Base-by-base conservation (phyloP, 2,113 vertebrate species). In the Eulemur macaco region DNA sequence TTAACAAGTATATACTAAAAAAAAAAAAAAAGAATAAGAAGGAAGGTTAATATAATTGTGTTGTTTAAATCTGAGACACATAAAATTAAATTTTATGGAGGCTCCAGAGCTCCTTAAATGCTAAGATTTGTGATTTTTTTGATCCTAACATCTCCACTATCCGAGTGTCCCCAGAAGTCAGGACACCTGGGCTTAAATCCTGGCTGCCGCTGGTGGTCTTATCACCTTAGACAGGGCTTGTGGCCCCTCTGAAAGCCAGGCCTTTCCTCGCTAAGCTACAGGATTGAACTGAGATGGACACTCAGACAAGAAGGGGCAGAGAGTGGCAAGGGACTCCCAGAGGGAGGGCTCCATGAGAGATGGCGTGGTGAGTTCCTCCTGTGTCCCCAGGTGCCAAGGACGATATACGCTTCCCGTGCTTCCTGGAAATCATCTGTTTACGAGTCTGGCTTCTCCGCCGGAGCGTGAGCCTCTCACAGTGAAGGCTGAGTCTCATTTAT, bases 381-480 rank as follows among this genome's bases (percentile, higher is more conserved):
- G 1, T 17, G 21, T 31, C 23, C 83, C 91, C 21, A 37, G 45
- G 20, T 56, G 11, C 8, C 8, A 20, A 25, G 20, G 31, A 23
- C 37, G 12, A 3, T 11, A 18, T 37, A 34, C 15, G 25, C 21
- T 12, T 15, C 14, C 27, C 5, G 27, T 1, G 9, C 37, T 66
- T 69, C 34, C 8, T 27, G 14, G 52, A 58, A 56, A n/a, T n/a
- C 31, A 18, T 4, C 42, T 37, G 23, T 6, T 39, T 4, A 3
- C 20, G 31, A 13, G 21, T 34, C n/a, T 7, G 12, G 17, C 31
- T 74, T 21, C 74, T 23, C 45, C 47, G 23, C 50, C 1, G 0
- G 2, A 21, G 21, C 14, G 0, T 5, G 8, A 21, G 29, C 10
- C 25, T 23, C 20, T 34, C 20, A 8, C 9, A 0, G 15, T 15